These are phyloP conservation scores for Bergia sp. DNA, from an alignment of 92 coral and sea anemone species.

Conservation along the genomic window DNA sequence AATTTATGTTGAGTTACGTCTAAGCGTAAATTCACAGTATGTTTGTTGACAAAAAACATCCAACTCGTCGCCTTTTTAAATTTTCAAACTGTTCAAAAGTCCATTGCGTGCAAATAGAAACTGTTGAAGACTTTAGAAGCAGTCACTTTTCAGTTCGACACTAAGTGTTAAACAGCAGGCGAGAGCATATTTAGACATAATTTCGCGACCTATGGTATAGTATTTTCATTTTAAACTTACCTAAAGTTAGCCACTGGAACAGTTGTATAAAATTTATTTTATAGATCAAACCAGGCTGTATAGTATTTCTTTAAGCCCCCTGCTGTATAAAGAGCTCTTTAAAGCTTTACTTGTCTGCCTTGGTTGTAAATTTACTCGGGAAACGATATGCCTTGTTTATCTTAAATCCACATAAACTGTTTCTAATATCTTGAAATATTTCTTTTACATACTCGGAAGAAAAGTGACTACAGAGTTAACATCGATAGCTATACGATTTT, in stretches of 20 bases:
- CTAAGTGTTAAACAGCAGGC: not conserved
- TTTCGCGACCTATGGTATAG: not conserved
- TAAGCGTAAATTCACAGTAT: not conserved
- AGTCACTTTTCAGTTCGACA: not conserved
- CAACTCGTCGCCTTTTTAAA: not conserved
- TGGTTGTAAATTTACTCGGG: not conserved
- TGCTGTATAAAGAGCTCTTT: not conserved
- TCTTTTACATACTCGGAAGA: not conserved
- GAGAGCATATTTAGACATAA: not conserved
- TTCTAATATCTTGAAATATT: not conserved
- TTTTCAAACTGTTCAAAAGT: not conserved
- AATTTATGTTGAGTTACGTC: not conserved
- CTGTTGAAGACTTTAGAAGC: not conserved
- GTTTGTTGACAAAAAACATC: not conserved
- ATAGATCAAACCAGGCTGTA: not conserved
- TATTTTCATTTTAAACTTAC: no score
- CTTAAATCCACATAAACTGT: not conserved
- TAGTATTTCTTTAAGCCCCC: not conserved
- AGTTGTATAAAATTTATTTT: not conserved
- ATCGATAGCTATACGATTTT: not conserved
- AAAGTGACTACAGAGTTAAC: not conserved
- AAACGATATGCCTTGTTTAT: not conserved
- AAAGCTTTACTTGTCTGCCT: not conserved
- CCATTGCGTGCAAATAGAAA: not conserved
- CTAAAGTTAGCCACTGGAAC: not conserved